phyloP scores from a whole-genome alignment of 2,888 invertebrate species.

The Chrysina gloriosa region DNA sequence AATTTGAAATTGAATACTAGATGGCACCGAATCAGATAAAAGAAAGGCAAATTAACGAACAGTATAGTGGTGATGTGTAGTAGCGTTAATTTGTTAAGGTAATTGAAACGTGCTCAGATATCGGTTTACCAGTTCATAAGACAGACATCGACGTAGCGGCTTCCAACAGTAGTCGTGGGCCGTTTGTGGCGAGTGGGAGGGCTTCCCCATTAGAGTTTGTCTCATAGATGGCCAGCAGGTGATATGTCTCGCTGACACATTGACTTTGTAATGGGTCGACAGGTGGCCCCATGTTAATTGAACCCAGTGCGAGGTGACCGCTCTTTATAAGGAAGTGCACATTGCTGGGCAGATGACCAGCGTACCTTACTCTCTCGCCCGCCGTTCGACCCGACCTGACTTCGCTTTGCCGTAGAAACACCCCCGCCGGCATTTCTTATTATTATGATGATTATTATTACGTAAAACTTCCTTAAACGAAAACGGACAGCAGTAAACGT shows the following conservation, averaged over 20 bases:
- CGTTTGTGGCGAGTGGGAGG: constrained; percentile 47
- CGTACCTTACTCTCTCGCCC: constrained; percentile 12
- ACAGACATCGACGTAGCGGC: constrained; percentile 12
- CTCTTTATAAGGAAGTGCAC: constrained; percentile 61
- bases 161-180: constrained; percentile 28
- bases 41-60: not conserved
- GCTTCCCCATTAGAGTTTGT: constrained; percentile 45
- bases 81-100: constrained; percentile 41
- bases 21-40: not conserved
- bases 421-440: constrained; percentile 35
- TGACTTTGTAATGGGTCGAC: constrained; percentile 58
- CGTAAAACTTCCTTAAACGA: constrained; percentile 38
- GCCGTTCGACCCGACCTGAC: not conserved
- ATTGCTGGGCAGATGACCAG: constrained; percentile 60
- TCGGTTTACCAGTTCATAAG: constrained; percentile 36
- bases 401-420: constrained; percentile 5
- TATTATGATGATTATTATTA: constrained; percentile 36
- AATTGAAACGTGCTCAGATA: constrained; percentile 42
- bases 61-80: not conserved
- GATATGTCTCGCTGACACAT: constrained; percentile 56
- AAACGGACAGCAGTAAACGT: constrained; percentile 27
- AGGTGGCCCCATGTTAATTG: constrained; percentile 60
- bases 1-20: not conserved
- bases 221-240: constrained; percentile 52
- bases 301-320: constrained; percentile 56